phyloP scores from a whole-genome alignment of 2,797 vertebrate genomes.

The Enteromius thamalakanensis region DNA sequence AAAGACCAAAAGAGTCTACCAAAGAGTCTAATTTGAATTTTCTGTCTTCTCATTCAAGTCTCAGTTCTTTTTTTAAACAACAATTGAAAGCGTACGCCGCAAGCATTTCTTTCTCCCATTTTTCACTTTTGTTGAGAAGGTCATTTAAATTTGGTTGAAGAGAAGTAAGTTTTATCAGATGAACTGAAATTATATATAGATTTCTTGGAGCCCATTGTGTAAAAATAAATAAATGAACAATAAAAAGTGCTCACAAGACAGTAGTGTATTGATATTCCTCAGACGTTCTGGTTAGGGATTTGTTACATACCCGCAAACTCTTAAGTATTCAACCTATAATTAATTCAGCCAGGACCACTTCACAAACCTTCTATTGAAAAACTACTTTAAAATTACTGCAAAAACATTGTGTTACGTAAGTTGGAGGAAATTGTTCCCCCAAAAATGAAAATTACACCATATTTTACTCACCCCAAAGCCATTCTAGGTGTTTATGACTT shows the following conservation, averaged over 20 bases:
- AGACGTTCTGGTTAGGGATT: not conserved
- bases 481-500: too few species aligned
- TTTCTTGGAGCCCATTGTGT: not conserved
- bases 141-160: conserved; percentile 24
- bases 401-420: not conserved
- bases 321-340: not conserved
- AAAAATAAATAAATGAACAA: not conserved
- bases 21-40: conserved; percentile 46
- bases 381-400: not conserved
- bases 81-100: conserved; percentile 1
- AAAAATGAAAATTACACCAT: too few species aligned
- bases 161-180: not conserved
- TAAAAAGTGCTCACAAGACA: not conserved
- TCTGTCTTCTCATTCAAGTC: conserved; percentile 56
- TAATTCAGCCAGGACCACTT: not conserved
- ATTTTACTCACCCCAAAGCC: too few species aligned
- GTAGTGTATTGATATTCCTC: conserved; percentile 12
- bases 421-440: too few species aligned
- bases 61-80: conserved; percentile 57
- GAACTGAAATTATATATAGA: conserved; percentile 22
- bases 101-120: conserved; percentile 21
- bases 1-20: too few species aligned
- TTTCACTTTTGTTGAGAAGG: conserved; percentile 5
- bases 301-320: not conserved
- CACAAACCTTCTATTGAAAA: not conserved